Evolutionary conservation across 2,113 vertebrate genomes (phyloP).

Genomic region (Marmota flaviventris): DNA sequence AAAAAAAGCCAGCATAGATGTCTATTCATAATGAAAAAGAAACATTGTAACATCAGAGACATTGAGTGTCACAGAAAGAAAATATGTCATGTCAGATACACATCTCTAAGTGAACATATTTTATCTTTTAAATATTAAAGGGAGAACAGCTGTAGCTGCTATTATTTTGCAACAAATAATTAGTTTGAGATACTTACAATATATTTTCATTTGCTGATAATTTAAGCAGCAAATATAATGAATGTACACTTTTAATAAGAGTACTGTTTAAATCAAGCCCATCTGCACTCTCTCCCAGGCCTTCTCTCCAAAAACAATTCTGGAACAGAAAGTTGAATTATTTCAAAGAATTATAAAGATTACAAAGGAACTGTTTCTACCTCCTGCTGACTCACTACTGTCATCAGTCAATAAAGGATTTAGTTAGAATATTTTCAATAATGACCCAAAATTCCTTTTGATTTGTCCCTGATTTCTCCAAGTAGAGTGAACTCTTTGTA

Average conservation of each 20-base stretch:
- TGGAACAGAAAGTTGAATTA: slow-evolving; percentile 54
- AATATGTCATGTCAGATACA: not conserved
- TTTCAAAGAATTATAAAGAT: slow-evolving; percentile 65
- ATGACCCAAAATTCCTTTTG: slow-evolving; percentile 28
- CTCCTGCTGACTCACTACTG: slow-evolving; percentile 23
- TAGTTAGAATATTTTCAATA: slow-evolving; percentile 67
- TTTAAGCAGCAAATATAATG: slow-evolving; percentile 41
- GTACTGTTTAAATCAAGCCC: not conserved
- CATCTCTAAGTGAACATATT: not conserved
- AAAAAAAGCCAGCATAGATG: not conserved
- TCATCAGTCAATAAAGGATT: slow-evolving; percentile 31
- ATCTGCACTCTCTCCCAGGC: slow-evolving; percentile 5
- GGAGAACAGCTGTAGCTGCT: slow-evolving; percentile 36
- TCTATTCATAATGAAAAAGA: slow-evolving; percentile 62
- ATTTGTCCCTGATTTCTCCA: slow-evolving; percentile 6
- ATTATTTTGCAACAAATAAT: slow-evolving; percentile 61
- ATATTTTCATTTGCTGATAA: slow-evolving; percentile 56
- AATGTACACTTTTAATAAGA: slow-evolving; percentile 61
- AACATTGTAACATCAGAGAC: not conserved
- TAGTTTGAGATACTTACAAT: slow-evolving; percentile 53
- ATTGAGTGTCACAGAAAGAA: slow-evolving; percentile 25
- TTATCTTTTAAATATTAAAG: slow-evolving; percentile 71
- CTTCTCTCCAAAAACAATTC: slow-evolving; percentile 28
- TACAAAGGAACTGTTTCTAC: slow-evolving; percentile 48
- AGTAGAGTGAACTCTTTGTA: not conserved